Percentiles rank a stretch among this genome's conserved stretches.
Evolutionary conservation across 2,888 invertebrate species (phyloP).

Genomic region (Trichogramma dendrolimi): DNA sequence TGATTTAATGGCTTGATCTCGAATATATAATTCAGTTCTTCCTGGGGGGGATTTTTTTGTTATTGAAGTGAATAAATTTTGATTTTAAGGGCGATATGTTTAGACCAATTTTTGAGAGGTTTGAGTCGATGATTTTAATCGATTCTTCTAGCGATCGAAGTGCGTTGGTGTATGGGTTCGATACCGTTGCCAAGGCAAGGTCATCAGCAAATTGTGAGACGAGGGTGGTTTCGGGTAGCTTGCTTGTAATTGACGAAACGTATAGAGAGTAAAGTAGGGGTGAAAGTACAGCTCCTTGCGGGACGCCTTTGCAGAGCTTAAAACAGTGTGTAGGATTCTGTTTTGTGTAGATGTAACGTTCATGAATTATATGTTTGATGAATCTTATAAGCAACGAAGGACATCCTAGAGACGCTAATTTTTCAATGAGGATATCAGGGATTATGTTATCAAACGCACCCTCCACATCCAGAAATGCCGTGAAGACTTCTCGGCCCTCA

Average conservation of each 20-base stretch:
- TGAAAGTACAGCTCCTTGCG: conserved; percentile 19
- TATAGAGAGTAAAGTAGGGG: conserved; percentile 13
- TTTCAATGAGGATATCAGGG: not conserved
- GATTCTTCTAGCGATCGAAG: no score
- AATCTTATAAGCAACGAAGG: not conserved
- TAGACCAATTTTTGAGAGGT: conserved; percentile 5
- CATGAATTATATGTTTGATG: not conserved
- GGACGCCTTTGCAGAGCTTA: conserved; percentile 12
- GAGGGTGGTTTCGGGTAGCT: not conserved
- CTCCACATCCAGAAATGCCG: not conserved
- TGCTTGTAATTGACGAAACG: conserved; percentile 1
- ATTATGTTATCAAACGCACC: not conserved
- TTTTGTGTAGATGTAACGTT: not conserved
- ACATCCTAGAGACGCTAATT: not conserved
- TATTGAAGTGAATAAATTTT: conserved; percentile 20
- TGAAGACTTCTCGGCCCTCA: not conserved
- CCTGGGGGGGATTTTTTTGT: not conserved
- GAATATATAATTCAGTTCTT: not conserved
- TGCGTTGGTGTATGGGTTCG: no score
- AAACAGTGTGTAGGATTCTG: no score
- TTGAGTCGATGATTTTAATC: not conserved
- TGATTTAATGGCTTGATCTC: not conserved
- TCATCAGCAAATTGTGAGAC: conserved; percentile 25
- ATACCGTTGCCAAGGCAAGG: conserved; percentile 8
- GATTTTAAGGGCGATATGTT: conserved; percentile 21